These are phyloP conservation scores for Amphimedon queenslandica DNA, from an alignment of 37 sponge, comb jelly and placozoan genomes.

Conservation along the genomic window DNA sequence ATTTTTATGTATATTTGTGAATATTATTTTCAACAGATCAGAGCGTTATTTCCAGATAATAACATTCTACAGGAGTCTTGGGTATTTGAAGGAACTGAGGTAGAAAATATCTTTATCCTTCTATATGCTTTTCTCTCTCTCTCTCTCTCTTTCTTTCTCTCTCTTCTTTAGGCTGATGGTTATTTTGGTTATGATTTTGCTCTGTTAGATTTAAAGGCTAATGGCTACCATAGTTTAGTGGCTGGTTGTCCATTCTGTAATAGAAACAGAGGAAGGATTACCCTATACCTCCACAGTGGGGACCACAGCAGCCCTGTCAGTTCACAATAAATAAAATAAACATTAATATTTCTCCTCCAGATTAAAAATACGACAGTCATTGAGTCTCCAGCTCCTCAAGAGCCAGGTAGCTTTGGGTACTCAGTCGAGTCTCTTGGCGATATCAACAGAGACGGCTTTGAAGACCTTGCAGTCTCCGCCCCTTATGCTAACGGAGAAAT, in stretches of 20 bases:
- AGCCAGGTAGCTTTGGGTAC: conserved; percentile 54
- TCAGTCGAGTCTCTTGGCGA: conserved; percentile 59
- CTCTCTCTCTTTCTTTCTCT: not conserved
- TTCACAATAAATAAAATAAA: not conserved
- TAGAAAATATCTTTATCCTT: not conserved
- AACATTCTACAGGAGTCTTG: not conserved
- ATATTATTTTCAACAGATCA: not conserved
- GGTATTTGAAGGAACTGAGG: not conserved
- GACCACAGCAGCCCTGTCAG: conserved; percentile 18
- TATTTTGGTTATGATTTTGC: conserved; percentile 39
- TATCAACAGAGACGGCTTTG: conserved; percentile 57
- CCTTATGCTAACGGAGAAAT: conserved; percentile 22
- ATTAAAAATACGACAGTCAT: not conserved
- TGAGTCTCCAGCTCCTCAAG: not conserved
- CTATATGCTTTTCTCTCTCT: not conserved
- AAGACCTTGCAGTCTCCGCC: conserved; percentile 62
- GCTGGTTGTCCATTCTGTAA: conserved; percentile 76
- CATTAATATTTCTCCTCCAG: conserved; percentile 2
- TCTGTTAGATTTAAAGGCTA: not conserved
- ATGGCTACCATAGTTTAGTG: conserved; percentile 47
- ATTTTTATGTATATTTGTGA: not conserved
- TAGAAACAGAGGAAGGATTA: conserved; percentile 50
- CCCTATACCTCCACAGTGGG: conserved; percentile 36
- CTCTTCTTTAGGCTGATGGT: conserved; percentile 5
- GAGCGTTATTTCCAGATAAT: not conserved